phyloP scores from a whole-genome alignment of 92 coral and sea anemone species.

The Ricordea florida region DNA sequence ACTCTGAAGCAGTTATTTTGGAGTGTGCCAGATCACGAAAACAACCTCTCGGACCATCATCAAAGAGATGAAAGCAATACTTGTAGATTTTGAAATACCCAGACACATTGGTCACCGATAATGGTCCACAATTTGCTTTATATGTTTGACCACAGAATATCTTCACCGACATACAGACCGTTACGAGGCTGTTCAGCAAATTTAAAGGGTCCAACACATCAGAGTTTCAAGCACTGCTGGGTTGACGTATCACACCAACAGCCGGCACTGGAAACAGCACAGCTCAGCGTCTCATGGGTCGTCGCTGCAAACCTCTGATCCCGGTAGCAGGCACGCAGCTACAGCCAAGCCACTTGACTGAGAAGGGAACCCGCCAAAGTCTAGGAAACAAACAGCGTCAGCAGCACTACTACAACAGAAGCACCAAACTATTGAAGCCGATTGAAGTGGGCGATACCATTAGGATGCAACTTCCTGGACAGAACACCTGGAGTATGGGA shows the following conservation, averaged over 20 bases:
- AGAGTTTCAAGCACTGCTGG: conserved; percentile 32
- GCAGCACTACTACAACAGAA: conserved; percentile 45
- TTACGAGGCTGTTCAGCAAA: conserved; percentile 13
- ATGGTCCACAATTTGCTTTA: conserved; percentile 33
- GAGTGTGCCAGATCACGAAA: too few species aligned
- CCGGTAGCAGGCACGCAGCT: conserved; percentile 32
- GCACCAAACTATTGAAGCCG: conserved; percentile 14
- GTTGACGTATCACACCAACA: conserved; percentile 26
- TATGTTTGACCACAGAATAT: too few species aligned
- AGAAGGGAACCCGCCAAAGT: conserved; percentile 31
- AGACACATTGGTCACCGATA: conserved; percentile 17
- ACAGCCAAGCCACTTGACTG: conserved; percentile 44
- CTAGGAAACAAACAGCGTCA: conserved; percentile 37
- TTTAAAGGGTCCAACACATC: conserved; percentile 13
- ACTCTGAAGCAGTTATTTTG: too few species aligned
- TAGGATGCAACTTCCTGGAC: conserved; percentile 52
- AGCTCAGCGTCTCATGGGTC: conserved; percentile 41
- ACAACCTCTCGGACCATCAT: too few species aligned
- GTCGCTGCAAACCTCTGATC: conserved; percentile 32
- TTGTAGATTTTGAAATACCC: conserved; percentile 39
- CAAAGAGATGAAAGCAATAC: conserved; percentile 43
- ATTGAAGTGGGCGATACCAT: conserved; percentile 35
- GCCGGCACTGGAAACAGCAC: neutral
- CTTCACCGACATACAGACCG: too few species aligned
- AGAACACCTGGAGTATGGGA: conserved; percentile 40